Evolutionary conservation across 2,113 vertebrate genomes (phyloP), one percentile per base, ranked within the genome.

Genomic region (Prolemur simus): DNA sequence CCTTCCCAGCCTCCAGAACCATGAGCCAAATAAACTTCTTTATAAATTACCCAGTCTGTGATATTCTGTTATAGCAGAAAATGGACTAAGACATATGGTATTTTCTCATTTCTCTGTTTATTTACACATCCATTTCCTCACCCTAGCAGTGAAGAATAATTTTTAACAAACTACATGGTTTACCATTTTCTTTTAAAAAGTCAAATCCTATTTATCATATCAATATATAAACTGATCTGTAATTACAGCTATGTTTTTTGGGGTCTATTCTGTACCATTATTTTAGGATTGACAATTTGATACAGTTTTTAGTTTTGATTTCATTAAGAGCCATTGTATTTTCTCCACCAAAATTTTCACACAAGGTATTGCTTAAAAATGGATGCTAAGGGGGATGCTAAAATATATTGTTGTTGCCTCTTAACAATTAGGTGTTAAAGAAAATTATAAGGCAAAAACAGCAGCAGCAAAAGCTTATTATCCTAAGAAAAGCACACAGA

Each of bases 381-480:
- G 77, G n/a, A 68, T 68, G 23, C 42, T 73, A 86, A 69, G 32
- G 77, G 63, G 13, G 12, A 29, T 86, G 32, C 54, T 95, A 95
- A 97, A 91, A 87, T 87, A 96, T n/a, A 85, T 11, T 83, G 14
- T 6, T 37, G 5, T 81, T 89, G 32, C 23, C 42, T 88, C n/a
- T 85, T 39, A 96, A 91, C 27, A 91, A 39, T 63, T 39, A 69
- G 56, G 37, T 13, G 87, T 73, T 85, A 85, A 87, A 49, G 34
- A 95, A 93, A 93, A 64, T 77, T 71, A 54, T 3, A 81, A 96
- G 82, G 77, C 69, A 94, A 96, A 96, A 88, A 77, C 17, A 42
- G 21, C 42, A 88, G 64, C 27, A 83, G 15, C 47, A 93, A 76
- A 96, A 89, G 47, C 12, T 80, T 78, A 64, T 71, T 86, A 80